Percentiles rank a stretch among this genome's conserved stretches.
These are phyloP conservation scores for Xyrauchen texanus DNA, from an alignment of 2,113 vertebrate species.

Conservation along the genomic window DNA sequence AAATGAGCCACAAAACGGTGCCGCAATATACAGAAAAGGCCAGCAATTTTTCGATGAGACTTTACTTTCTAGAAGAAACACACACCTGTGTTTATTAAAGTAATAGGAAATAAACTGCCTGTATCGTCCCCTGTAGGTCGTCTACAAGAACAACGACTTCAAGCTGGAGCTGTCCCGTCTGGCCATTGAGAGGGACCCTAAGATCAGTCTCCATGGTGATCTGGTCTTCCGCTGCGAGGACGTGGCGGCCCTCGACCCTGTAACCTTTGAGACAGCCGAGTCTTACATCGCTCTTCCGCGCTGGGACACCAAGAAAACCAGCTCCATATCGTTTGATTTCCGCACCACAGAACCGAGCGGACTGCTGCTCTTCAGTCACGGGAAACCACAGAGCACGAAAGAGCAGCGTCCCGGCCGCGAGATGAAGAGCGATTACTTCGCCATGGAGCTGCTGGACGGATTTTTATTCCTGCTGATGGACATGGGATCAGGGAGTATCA, in stretches of 20 bases:
- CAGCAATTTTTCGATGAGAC: no score
- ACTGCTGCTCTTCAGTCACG: conserved; percentile 87
- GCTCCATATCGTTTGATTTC: conserved; percentile 93
- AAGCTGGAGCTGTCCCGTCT: conserved; percentile 90
- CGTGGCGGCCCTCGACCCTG: conserved; percentile 85
- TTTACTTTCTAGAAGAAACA: no score
- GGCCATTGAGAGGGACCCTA: conserved; percentile 86
- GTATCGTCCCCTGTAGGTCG: conserved; percentile 74
- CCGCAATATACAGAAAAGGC: no score
- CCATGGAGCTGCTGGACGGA: conserved; percentile 90
- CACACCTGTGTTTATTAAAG: no score
- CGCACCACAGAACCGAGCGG: conserved; percentile 89
- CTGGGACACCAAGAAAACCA: conserved; percentile 87
- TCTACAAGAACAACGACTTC: conserved; percentile 97
- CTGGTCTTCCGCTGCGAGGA: conserved; percentile 90
- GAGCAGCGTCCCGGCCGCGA: conserved; percentile 73
- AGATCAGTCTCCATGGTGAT: conserved; percentile 88
- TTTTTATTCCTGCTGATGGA: conserved; percentile 89
- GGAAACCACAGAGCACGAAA: conserved; percentile 73
- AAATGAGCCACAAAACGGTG: no score
- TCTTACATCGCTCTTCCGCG: conserved; percentile 85
- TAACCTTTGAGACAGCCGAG: conserved; percentile 84
- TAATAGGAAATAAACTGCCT: conserved; percentile 57
- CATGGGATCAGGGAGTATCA: conserved; percentile 90
- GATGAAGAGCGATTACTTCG: conserved; percentile 85